These are phyloP conservation scores for Nicator chloris DNA, from an alignment of 2,113 vertebrate species.

Conservation along the genomic window DNA sequence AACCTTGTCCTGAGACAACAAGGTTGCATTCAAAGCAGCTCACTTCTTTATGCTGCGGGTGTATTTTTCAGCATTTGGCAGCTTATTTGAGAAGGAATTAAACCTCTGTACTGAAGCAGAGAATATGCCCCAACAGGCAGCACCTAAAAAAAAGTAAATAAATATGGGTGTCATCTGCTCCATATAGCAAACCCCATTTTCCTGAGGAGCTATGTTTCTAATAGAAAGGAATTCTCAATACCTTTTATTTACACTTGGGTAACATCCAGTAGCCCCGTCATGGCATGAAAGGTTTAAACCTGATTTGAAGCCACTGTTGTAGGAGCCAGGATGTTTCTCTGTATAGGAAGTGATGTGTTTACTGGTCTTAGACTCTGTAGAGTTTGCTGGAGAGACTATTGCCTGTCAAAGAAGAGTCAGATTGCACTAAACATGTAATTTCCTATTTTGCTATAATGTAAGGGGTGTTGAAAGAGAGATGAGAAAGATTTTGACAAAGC, in stretches of 20 bases:
- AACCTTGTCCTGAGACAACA: neutral
- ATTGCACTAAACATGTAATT: neutral
- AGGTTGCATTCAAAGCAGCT: neutral
- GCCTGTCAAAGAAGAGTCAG: neutral
- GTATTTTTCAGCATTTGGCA: neutral
- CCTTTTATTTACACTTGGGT: neutral
- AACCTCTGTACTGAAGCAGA: neutral
- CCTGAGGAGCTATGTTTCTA: neutral
- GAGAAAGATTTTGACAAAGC: neutral
- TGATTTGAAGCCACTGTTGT: neutral
- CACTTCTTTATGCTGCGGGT: neutral
- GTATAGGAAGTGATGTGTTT: neutral
- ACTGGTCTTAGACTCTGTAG: neutral
- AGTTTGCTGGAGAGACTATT: neutral
- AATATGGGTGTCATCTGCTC: neutral
- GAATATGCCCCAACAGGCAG: neutral
- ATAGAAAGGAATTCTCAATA: neutral
- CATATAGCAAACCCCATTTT: neutral
- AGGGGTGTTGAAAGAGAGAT: neutral
- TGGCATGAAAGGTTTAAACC: neutral
- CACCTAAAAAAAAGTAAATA: neutral
- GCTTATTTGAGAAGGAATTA: neutral
- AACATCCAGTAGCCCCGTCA: neutral
- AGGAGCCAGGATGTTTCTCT: neutral
- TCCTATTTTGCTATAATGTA: conserved; percentile 14